Evolutionary conservation across 2,797 vertebrate species (phyloP).

Genomic region (Phoebastria nigripes): DNA sequence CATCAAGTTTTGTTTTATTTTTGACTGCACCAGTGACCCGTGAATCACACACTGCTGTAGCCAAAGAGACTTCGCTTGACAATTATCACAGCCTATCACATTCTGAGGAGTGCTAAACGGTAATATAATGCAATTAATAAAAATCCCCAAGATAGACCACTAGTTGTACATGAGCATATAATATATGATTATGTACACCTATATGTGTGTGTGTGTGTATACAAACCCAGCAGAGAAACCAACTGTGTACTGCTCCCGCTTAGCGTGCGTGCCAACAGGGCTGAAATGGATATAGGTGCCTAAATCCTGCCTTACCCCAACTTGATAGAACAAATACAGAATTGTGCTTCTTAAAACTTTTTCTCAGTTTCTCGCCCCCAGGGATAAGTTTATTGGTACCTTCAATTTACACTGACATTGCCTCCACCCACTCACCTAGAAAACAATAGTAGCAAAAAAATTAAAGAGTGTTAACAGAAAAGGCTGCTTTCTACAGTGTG

Average conservation of each 20-base stretch:
- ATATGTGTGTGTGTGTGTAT: too few relatives aligned
- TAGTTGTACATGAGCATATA: not conserved
- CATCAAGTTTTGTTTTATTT: not conserved
- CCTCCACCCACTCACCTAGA: not conserved
- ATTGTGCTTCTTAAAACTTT: not conserved
- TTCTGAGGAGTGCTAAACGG: not conserved
- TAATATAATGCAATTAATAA: not conserved
- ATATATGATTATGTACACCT: not conserved
- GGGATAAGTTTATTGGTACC: not conserved
- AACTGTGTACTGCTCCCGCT: accelerated
- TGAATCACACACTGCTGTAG: not conserved
- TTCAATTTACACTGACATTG: not conserved
- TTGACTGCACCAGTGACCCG: not conserved
- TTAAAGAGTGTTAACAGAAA: not conserved
- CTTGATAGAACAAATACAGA: not conserved
- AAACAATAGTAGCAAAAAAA: not conserved
- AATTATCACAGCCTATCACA: not conserved
- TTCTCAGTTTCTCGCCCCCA: not conserved
- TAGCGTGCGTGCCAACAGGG: accelerated
- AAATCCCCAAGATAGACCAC: not conserved
- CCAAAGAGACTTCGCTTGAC: not conserved
- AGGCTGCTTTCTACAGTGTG: accelerated
- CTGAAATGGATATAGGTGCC: accelerated
- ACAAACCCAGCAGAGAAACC: not conserved
- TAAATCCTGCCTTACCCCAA: not conserved